Conservation (phyloP, 2,888 invertebrate species). For the Lycia hirtaria region DNA sequence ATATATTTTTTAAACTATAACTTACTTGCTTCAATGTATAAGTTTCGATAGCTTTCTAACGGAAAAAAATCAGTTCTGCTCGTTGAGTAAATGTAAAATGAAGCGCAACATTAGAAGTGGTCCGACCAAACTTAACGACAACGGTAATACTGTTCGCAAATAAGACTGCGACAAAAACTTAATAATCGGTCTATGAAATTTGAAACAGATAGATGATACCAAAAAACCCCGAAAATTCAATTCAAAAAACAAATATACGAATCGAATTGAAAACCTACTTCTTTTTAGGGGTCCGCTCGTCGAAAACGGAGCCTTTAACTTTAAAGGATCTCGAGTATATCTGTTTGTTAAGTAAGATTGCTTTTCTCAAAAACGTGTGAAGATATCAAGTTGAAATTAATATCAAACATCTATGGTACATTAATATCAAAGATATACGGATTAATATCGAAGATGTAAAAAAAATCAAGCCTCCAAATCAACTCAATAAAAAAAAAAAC, state of each 20-base stretch:
- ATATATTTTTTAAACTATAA: no score
- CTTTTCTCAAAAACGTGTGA: no score
- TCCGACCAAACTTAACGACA: constrained; percentile 40
- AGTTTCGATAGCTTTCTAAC: neutral
- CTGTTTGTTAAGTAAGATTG: no score
- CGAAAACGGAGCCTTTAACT: no score
- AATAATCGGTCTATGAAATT: constrained; percentile 52
- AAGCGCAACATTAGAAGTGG: constrained; percentile 15
- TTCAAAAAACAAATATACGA: constrained; percentile 29
- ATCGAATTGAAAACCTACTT: neutral
- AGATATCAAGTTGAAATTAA: no score
- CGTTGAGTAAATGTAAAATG: constrained; percentile 13
- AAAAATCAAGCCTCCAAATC: no score
- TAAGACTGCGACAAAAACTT: constrained; percentile 53
- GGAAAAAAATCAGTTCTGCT: neutral
- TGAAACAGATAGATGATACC: constrained; percentile 39
- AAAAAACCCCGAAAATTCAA: no score
- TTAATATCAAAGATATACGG: no score
- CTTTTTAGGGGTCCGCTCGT: neutral
- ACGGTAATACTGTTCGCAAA: constrained; percentile 62
- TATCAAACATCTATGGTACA: no score
- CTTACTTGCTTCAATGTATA: neutral
- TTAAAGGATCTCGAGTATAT: no score
- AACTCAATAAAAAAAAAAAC: no score
- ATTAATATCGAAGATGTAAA: no score